Percentiles rank a stretch among this genome's conserved stretches.
phyloP scores from a whole-genome alignment of 2,888 invertebrate species.

The Willowsia nigromaculata region DNA sequence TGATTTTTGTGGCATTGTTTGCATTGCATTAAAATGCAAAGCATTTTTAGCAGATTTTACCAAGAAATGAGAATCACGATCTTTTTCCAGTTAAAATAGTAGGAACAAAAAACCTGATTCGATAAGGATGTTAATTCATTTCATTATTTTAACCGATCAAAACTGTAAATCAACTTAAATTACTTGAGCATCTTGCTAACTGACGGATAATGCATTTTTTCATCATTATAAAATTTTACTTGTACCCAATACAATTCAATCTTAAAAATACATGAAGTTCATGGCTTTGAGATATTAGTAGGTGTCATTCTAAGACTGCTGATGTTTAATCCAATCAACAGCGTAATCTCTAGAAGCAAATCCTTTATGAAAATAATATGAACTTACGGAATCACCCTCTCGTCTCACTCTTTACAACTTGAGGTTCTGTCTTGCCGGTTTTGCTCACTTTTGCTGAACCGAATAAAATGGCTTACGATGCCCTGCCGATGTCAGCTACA shows the following conservation, averaged over 20 bases:
- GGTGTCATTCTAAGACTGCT: no score
- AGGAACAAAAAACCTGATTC: not conserved
- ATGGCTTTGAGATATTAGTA: no score
- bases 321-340: no score
- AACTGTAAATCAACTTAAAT: not conserved
- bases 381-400: not conserved
- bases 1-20: no score
- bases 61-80: not conserved
- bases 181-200: not conserved
- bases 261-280: no score
- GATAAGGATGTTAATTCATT: not conserved
- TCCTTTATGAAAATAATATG: not conserved
- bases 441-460: not conserved
- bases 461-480: not conserved
- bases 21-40: not conserved
- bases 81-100: no score
- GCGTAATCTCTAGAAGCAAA: no score
- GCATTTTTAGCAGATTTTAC: not conserved
- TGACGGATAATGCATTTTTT: not conserved
- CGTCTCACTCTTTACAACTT: not conserved
- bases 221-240: no score
- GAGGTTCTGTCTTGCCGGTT: not conserved
- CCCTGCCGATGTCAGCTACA: not conserved
- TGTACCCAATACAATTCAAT: no score
- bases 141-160: not conserved